A percentile compares a stretch with the other conserved stretches of the same genome.
Conservation (phyloP, 2,888 invertebrate species). For the Chrysodeixis includens region DNA sequence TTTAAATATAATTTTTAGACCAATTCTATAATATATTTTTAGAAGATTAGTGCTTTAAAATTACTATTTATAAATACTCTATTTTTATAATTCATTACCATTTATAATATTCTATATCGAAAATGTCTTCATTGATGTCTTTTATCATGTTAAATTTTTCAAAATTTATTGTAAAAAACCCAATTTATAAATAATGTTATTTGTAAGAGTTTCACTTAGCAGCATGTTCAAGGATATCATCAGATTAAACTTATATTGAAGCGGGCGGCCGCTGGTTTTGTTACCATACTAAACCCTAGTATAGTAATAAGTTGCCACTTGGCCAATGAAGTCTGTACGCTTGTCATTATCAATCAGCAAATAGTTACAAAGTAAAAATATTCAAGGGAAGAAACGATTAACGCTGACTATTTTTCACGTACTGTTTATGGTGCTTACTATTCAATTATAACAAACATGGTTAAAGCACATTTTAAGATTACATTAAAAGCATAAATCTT, state of each 20-base stretch:
- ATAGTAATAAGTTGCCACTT: background rate
- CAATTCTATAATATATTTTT: background rate
- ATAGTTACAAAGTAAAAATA: background rate
- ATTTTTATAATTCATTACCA: background rate
- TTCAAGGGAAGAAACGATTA: background rate
- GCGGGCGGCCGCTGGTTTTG: background rate
- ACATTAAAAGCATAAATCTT: too few species aligned
- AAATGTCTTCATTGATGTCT: background rate
- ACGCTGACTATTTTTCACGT: background rate
- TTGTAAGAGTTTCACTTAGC: constrained; percentile 43
- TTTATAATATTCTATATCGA: background rate
- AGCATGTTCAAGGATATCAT: constrained; percentile 46
- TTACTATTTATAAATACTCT: background rate
- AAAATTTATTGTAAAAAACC: constrained; percentile 49
- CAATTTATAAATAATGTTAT: constrained; percentile 28
- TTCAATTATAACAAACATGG: background rate
- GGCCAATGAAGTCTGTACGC: background rate
- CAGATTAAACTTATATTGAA: constrained; percentile 33
- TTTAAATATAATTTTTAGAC: background rate
- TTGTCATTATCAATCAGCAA: background rate
- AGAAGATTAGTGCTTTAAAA: background rate
- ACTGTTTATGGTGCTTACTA: too few species aligned
- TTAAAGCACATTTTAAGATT: too few species aligned
- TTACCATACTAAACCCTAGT: constrained; percentile 9
- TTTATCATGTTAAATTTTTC: constrained; percentile 21